A percentile compares a stretch with the other conserved stretches of the same genome.
These are phyloP conservation scores for Galago senegalensis DNA, from an alignment of 2,797 vertebrate genomes.

Conservation along the genomic window DNA sequence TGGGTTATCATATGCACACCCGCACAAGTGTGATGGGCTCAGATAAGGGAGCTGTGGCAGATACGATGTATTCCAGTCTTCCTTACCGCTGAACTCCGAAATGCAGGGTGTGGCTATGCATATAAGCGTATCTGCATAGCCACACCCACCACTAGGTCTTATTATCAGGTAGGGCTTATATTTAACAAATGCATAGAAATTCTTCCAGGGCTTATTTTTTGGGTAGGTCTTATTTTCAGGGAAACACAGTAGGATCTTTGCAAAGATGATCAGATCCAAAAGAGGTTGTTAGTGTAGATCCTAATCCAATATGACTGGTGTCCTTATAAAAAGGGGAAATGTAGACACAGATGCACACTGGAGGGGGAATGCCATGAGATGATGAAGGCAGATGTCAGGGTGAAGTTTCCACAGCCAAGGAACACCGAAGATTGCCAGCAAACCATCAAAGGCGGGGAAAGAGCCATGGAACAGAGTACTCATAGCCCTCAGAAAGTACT, in stretches of 20 bases:
- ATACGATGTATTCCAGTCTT: no score
- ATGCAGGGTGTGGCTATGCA: no score
- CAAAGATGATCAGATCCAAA: slow-evolving; percentile 32
- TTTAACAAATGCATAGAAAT: no score
- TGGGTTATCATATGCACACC: no score
- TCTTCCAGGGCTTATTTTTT: no score
- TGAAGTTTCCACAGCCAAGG: not conserved
- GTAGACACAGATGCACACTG: not conserved
- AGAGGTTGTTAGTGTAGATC: not conserved
- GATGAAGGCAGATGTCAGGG: not conserved
- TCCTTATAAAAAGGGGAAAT: not conserved
- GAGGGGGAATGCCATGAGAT: not conserved
- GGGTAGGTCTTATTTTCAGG: no score
- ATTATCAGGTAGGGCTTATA: no score
- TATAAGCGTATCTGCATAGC: no score
- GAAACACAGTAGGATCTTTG: not conserved
- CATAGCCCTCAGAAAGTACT: not conserved
- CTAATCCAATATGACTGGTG: not conserved
- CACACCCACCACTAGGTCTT: no score
- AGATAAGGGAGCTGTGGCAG: no score
- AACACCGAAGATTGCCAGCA: not conserved
- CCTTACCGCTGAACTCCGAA: no score
- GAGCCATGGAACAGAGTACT: not conserved
- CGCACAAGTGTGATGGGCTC: no score
- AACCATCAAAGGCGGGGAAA: not conserved